Evolutionary conservation across 2,888 invertebrate species (phyloP).

Genomic region (Lobophora halterata): DNA sequence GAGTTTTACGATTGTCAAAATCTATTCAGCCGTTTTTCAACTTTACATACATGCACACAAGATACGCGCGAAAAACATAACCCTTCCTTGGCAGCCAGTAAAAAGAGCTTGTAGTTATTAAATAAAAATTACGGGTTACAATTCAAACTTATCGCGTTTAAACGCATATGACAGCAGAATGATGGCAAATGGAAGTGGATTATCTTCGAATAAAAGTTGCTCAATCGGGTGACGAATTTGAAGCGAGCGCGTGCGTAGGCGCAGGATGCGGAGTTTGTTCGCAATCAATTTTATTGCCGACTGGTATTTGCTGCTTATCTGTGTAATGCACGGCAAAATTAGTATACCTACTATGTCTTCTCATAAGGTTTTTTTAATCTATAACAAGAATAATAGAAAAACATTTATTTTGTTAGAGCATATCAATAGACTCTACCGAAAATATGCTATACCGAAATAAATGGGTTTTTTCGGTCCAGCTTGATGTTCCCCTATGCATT

Average conservation of each 20-base stretch:
- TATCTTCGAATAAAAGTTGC: constrained; percentile 38
- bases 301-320: constrained; percentile 58
- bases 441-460: too few species aligned
- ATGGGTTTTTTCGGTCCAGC: too few species aligned
- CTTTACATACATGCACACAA: background rate
- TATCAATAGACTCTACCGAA: too few species aligned
- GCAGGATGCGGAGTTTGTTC: constrained; percentile 60
- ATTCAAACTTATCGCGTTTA: constrained; percentile 22
- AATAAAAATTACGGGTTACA: too few species aligned
- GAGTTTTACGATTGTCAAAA: too few species aligned
- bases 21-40: background rate
- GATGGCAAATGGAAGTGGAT: constrained; percentile 32
- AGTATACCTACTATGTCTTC: too few species aligned
- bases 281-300: constrained; percentile 67
- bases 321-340: constrained; percentile 37
- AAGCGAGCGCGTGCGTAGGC: constrained; percentile 42
- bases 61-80: constrained; percentile 3
- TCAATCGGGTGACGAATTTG: constrained; percentile 39
- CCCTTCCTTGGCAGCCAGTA: too few species aligned
- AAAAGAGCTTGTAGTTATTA: too few species aligned
- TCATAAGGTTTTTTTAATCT: too few species aligned
- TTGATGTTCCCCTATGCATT: too few species aligned
- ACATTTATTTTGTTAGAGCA: too few species aligned
- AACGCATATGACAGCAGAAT: constrained; percentile 25
- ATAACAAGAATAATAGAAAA: too few species aligned